Base-by-base conservation (phyloP, 2,888 invertebrate species). In the Galerucella nymphaeae region DNA sequence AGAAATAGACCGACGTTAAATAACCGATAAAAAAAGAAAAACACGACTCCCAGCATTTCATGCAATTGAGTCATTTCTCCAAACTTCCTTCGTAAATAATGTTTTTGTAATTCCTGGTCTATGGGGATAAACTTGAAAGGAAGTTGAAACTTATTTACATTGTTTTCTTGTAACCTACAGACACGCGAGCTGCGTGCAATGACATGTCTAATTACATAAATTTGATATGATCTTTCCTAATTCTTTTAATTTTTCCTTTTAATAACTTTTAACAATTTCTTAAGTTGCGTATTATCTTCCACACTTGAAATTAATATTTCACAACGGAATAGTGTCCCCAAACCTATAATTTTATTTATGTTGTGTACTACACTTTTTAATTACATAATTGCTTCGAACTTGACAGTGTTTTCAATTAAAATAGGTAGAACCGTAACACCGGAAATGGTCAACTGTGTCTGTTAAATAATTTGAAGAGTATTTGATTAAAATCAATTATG, bases 161-260 rank as follows among this genome's bases (percentile, higher is more conserved):
- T 70, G 70, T 73, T 57, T 23, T 68, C 41, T 63, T 65, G 18
- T 61, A 62, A 57, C 64, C 50, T 63, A 63, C 61, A 68, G 41
- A 61, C 65, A 53, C 38, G 66, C 61, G 57, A 64, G 57, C 71
- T 74, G 72, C 76, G 74, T 76, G 72, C 76, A 71, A 70, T 70
- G 66, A 72, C 61, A 72, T 48, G 14, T 70, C 48, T 76, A 74
- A 76, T 76, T 73, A 71, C 61, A 74, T 67, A 67, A 18, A 42
- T 41, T 42, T 62, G 69, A 69, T 71, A 72, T 41, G 70, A 70
- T 66, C 66, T 74, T 76, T 72, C 74, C 68, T 71, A 74, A 72
- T 71, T 57, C 30, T 41, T 65, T 69, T 16, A 1, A 53, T 69
- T 69, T 45, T 11, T 55, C 20, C 9, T 63, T 67, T 63, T 16